Conservation (phyloP, 2,113 vertebrate genomes). For the Synchiropus splendidus region DNA sequence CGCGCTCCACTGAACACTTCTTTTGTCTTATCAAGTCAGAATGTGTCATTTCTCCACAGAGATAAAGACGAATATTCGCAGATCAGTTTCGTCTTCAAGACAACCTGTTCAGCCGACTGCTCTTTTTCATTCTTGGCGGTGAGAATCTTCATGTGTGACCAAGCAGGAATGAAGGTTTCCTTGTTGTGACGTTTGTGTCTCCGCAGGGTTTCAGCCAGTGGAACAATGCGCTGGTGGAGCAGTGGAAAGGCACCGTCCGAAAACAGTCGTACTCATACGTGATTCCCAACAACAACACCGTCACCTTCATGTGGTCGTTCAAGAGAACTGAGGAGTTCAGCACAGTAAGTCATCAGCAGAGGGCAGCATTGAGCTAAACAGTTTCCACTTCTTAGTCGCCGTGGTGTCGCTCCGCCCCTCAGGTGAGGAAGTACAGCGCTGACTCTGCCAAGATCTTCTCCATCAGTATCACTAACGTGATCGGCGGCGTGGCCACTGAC, state of each 20-base stretch:
- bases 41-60: conserved; percentile 13
- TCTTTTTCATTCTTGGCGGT: conserved; percentile 84
- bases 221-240: conserved; percentile 75
- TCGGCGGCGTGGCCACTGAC: conserved; percentile 80
- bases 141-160: conserved; percentile 17
- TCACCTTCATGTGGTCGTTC: conserved; percentile 90
- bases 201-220: conserved; percentile 74
- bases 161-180: background rate
- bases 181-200: conserved; percentile 1
- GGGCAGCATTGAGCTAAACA: too few relatives aligned
- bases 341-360: conserved; percentile 54
- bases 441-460: conserved; percentile 87
- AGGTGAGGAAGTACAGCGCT: conserved; percentile 75
- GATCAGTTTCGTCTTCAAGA: conserved; percentile 91
- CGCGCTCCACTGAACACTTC: too few relatives aligned
- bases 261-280: conserved; percentile 88
- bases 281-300: conserved; percentile 73
- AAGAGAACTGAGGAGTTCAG: conserved; percentile 66
- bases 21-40: background rate
- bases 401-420: conserved; percentile 4
- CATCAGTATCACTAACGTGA: conserved; percentile 81
- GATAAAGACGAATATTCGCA: conserved; percentile 74
- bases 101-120: conserved; percentile 75
- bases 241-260: conserved; percentile 73
- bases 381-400: too few relatives aligned